phyloP scores from a whole-genome alignment of 2,888 invertebrate species.

The Cataglyphis altisquamis region DNA sequence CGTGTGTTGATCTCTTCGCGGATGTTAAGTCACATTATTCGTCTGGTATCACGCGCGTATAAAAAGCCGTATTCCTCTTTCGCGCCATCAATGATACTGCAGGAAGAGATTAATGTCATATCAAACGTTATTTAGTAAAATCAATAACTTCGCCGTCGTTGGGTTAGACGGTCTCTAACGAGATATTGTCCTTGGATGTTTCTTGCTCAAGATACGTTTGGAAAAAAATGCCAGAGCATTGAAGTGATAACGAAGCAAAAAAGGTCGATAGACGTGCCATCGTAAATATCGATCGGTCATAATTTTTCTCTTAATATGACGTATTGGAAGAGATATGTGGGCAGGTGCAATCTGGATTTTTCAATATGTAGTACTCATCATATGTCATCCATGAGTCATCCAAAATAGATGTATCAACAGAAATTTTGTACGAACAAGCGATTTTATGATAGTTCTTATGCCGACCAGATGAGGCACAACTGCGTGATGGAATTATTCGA shows the following conservation, averaged over 20 bases:
- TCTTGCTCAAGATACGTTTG: not conserved
- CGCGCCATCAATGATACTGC: not conserved
- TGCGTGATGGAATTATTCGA: conserved; percentile 13
- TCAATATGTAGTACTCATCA: not conserved
- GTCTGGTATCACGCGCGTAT: not conserved
- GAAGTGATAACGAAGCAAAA: not conserved
- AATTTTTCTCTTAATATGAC: not conserved
- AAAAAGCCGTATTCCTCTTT: not conserved
- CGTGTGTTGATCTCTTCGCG: not conserved
- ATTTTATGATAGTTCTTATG: not conserved
- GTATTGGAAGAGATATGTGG: not conserved
- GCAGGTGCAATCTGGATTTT: not conserved
- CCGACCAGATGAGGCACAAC: not conserved
- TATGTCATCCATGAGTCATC: not conserved
- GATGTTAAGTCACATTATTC: not conserved
- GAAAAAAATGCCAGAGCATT: not conserved
- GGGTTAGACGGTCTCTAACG: not conserved
- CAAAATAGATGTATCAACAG: not conserved
- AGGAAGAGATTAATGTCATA: not conserved
- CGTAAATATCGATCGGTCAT: not conserved
- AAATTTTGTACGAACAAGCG: not conserved
- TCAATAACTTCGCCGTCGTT: not conserved
- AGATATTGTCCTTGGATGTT: not conserved
- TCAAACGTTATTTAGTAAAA: not conserved
- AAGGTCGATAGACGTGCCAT: not conserved